These are phyloP conservation scores for Notoglanidium macrostoma DNA, from an alignment of 2,797 vertebrate species.

Conservation along the genomic window DNA sequence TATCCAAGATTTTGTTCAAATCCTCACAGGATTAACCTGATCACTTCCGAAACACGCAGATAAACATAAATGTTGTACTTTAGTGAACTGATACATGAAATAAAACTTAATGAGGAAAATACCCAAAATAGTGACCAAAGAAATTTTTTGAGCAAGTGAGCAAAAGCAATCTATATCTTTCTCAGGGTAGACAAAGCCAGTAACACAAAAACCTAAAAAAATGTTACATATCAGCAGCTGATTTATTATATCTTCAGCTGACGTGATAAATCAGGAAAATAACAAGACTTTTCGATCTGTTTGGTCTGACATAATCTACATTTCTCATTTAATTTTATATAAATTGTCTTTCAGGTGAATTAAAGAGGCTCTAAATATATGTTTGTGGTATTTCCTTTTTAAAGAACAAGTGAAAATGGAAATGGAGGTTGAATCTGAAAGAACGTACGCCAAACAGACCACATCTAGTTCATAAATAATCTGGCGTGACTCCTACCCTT, in stretches of 20 bases:
- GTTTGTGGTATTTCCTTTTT: background rate
- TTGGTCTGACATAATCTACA: background rate
- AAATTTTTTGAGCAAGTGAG: background rate
- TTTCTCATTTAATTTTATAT: constrained; percentile 7
- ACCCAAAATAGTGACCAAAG: background rate
- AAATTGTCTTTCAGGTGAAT: constrained; percentile 15
- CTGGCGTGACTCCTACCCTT: background rate
- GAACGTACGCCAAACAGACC: background rate
- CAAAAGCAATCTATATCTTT: constrained; percentile 14
- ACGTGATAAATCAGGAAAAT: constrained; percentile 22
- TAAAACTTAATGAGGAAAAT: constrained; percentile 25
- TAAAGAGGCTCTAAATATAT: background rate
- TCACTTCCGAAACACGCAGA: constrained; percentile 25
- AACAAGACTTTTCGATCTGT: constrained; percentile 34
- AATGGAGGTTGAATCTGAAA: background rate
- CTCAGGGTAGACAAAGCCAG: constrained; percentile 14
- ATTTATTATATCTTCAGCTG: constrained; percentile 20
- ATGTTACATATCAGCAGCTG: background rate
- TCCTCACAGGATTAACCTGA: constrained; percentile 43
- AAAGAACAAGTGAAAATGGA: background rate
- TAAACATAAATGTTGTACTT: constrained; percentile 27
- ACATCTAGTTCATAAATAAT: background rate
- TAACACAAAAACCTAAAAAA: background rate
- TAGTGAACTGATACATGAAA: constrained; percentile 17
- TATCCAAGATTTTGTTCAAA: background rate